Evolutionary conservation across 2,113 vertebrate genomes (phyloP).

Genomic region (Junco hyemalis): DNA sequence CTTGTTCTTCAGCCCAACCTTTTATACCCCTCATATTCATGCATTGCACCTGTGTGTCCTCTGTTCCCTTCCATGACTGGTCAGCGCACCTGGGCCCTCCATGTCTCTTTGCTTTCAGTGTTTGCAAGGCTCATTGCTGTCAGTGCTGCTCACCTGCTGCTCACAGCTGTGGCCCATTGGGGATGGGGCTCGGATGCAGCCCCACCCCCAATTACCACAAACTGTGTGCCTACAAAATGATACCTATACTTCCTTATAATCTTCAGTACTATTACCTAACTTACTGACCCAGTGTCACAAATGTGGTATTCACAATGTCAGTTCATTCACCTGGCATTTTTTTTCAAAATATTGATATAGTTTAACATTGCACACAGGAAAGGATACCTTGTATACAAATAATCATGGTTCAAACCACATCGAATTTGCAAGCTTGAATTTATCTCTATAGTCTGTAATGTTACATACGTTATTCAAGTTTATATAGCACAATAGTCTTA

Average conservation of each 20-base stretch:
- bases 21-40: background rate
- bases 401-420: background rate
- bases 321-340: background rate
- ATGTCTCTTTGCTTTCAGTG: background rate
- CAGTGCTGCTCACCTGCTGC: background rate
- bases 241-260: background rate
- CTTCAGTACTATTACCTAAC: background rate
- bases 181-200: accelerated
- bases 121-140: background rate
- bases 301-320: background rate
- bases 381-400: background rate
- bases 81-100: background rate
- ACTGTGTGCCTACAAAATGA: background rate
- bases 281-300: background rate
- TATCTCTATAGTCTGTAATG: background rate
- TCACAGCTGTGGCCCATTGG: background rate
- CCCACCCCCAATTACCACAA: background rate
- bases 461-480: background rate
- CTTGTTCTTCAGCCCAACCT: background rate
- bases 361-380: background rate
- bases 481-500: background rate
- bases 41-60: background rate
- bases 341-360: background rate
- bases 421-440: background rate
- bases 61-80: background rate